phyloP scores from a whole-genome alignment of 2,113 vertebrate genomes.

The Otocyon megalotis region DNA sequence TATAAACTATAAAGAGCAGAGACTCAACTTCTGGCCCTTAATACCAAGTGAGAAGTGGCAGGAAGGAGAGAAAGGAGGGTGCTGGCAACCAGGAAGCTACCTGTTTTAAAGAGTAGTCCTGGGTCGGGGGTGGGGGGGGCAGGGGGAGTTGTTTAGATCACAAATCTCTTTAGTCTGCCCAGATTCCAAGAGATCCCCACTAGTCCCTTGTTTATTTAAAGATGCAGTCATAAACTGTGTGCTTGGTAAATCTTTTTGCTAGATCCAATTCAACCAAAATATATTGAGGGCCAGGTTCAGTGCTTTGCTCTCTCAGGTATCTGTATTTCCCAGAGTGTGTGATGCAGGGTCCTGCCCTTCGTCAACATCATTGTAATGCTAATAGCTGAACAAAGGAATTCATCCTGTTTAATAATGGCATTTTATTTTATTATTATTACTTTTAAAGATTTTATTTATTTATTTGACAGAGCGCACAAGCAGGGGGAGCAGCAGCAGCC shows the following conservation, averaged over 20 bases:
- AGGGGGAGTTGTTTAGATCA: constrained; percentile 5
- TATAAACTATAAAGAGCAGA: constrained; percentile 12
- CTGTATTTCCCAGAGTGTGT: neutral
- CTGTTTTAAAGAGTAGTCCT: neutral
- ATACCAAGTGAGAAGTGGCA: neutral
- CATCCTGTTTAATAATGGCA: neutral
- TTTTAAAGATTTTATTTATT: too few species aligned
- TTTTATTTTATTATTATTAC: neutral
- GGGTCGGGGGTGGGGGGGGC: neutral
- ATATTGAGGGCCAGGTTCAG: neutral
- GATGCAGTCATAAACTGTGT: neutral
- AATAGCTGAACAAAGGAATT: neutral
- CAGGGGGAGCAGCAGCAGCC: too few species aligned
- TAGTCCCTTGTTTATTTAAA: constrained; percentile 3
- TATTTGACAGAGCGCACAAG: too few species aligned
- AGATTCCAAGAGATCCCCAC: neutral
- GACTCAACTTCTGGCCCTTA: neutral
- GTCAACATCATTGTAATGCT: neutral
- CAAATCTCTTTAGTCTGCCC: neutral
- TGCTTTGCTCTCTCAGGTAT: neutral
- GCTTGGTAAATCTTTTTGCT: constrained; percentile 2
- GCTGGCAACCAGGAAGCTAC: neutral
- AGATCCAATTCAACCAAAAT: constrained; percentile 4
- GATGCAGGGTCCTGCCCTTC: neutral
- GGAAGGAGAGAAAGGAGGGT: neutral